These are phyloP conservation scores for Arvicanthis niloticus DNA, from an alignment of 2,113 vertebrate genomes.

Conservation along the genomic window DNA sequence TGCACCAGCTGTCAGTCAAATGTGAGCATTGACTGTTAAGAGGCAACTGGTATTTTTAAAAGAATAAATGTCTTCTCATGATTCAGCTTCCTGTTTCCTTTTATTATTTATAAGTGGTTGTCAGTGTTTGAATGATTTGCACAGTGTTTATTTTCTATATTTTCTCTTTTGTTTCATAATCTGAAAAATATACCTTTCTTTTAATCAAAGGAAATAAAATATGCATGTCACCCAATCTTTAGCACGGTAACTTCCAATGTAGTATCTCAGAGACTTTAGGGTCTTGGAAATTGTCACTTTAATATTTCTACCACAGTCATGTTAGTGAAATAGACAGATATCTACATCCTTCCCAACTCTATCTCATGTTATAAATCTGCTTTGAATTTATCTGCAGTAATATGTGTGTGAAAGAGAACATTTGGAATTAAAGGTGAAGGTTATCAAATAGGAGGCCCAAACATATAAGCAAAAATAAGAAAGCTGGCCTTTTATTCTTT, in stretches of 20 bases:
- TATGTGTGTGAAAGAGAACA: background rate
- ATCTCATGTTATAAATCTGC: background rate
- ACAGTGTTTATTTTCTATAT: background rate
- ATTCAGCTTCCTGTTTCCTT: background rate
- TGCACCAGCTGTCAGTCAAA: background rate
- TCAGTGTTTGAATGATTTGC: background rate
- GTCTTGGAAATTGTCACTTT: conserved; percentile 13
- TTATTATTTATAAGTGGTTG: background rate
- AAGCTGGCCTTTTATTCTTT: background rate
- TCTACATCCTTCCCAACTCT: background rate
- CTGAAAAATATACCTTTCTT: background rate
- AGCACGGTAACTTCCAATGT: background rate
- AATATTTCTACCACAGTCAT: background rate
- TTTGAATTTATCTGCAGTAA: conserved; percentile 1
- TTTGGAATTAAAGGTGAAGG: conserved; percentile 27
- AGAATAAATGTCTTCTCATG: background rate
- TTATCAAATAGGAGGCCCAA: background rate
- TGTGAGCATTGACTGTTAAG: background rate
- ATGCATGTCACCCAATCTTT: conserved; percentile 18
- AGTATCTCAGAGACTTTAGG: background rate
- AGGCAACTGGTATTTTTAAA: conserved; percentile 5
- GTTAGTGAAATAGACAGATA: conserved; percentile 51
- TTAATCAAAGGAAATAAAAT: conserved; percentile 53
- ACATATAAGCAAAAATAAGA: conserved; percentile 13
- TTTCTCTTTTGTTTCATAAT: background rate